These are phyloP conservation scores for Fistularia commersonii DNA, from an alignment of 2,797 vertebrate genomes.

Conservation along the genomic window DNA sequence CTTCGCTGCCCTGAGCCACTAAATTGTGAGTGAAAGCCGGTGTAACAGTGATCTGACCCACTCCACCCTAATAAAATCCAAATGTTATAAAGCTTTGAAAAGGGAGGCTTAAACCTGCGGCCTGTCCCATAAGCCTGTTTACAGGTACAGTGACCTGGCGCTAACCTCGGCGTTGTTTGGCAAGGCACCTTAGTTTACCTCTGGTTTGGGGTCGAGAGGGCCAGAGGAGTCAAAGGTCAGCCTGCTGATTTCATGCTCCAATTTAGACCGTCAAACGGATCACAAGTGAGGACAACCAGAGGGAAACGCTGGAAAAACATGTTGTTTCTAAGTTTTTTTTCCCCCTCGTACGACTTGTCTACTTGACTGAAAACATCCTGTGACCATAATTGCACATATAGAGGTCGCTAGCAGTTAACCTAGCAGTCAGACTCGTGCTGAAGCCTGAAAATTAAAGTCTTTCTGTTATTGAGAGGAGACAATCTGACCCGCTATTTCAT, in stretches of 20 bases:
- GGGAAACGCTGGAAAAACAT: constrained; percentile 2
- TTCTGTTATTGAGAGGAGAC: no score
- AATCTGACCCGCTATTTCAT: no score
- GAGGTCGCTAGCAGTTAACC: no score
- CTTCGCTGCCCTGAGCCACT: constrained; percentile 7
- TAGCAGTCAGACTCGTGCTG: no score
- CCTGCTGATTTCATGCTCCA: constrained; percentile 57
- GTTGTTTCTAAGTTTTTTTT: constrained; percentile 6
- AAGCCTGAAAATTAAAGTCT: no score
- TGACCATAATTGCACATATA: constrained; percentile 3
- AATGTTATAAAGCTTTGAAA: constrained; percentile 55
- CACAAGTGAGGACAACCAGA: constrained; percentile 22
- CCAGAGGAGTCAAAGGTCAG: constrained; percentile 51
- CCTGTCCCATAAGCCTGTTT: constrained; percentile 45
- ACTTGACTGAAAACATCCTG: constrained; percentile 6
- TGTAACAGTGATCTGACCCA: constrained; percentile 48
- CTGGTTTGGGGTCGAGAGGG: constrained; percentile 34
- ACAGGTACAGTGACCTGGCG: constrained; percentile 52
- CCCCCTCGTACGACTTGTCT: background rate
- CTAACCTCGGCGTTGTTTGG: constrained; percentile 45
- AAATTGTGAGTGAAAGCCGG: constrained; percentile 29
- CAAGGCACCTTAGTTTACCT: constrained; percentile 45
- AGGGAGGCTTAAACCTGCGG: constrained; percentile 21
- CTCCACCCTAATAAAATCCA: constrained; percentile 49
- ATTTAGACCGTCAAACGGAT: constrained; percentile 47